Conservation (phyloP, 2,888 invertebrate genomes). For the Eupithecia abbreviata region DNA sequence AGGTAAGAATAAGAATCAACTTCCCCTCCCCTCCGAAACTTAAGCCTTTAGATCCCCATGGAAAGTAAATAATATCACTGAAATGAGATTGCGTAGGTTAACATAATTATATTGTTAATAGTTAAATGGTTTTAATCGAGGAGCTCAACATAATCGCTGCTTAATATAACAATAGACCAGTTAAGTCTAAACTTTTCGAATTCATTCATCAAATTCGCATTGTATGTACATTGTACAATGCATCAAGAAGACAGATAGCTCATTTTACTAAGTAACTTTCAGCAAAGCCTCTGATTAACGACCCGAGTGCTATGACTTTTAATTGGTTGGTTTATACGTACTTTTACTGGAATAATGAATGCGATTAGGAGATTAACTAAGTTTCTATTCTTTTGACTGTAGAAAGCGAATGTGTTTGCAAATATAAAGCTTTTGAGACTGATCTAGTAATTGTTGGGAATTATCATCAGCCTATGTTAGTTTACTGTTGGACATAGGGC, state of each 20-base stretch:
- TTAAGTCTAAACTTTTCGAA: constrained; percentile 24
- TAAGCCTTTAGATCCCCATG: not conserved
- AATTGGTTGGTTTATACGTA: constrained; percentile 64
- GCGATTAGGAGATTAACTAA: constrained; percentile 62
- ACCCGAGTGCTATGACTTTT: constrained; percentile 62
- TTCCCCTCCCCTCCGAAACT: not conserved
- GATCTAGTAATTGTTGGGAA: constrained; percentile 36
- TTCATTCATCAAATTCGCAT: constrained; percentile 35
- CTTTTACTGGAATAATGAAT: constrained; percentile 74
- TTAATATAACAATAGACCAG: constrained; percentile 20
- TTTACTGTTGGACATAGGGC: too few relatives aligned
- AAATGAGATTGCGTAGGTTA: not conserved
- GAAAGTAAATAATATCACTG: not conserved
- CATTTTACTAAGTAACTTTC: constrained; percentile 63
- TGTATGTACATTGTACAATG: constrained; percentile 29
- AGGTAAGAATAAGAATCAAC: not conserved
- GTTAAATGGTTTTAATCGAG: not conserved
- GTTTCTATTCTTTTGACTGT: constrained; percentile 63
- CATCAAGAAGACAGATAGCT: constrained; percentile 38
- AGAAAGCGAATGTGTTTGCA: constrained; percentile 66
- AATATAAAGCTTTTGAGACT: constrained; percentile 29
- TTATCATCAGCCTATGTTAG: too few relatives aligned
- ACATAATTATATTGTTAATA: not conserved
- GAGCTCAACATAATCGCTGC: not conserved
- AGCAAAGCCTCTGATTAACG: constrained; percentile 63